phyloP scores from a whole-genome alignment of 2,888 invertebrate species.

The Crossocerus cetratus region DNA sequence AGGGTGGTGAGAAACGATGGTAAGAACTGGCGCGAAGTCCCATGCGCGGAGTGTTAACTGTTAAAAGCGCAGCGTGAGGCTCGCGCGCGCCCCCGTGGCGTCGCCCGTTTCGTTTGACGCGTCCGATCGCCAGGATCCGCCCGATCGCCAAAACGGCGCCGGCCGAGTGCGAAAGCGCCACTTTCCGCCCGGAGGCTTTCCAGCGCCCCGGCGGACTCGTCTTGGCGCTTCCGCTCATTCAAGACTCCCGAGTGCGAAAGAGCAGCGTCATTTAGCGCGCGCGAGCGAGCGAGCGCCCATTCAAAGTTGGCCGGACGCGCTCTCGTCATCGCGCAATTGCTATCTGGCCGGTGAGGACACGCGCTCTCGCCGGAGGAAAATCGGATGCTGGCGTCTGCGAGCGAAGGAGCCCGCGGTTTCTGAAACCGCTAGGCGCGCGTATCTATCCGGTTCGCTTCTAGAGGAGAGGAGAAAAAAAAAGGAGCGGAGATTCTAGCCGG shows the following conservation, averaged over 20 bases:
- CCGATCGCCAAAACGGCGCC: slow-evolving; percentile 38
- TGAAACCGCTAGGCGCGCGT: slow-evolving; percentile 15
- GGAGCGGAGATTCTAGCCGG: slow-evolving; percentile 53
- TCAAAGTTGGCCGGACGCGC: too few relatives aligned
- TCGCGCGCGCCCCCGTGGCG: slow-evolving; percentile 40
- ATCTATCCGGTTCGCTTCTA: slow-evolving; percentile 10
- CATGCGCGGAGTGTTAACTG: slow-evolving; percentile 20
- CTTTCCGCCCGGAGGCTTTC: slow-evolving; percentile 23
- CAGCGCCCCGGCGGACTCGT: slow-evolving; percentile 18
- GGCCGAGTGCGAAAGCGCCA: slow-evolving; percentile 39
- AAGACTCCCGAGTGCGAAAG: too few relatives aligned
- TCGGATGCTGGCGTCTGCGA: too few relatives aligned
- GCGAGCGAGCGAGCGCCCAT: too few relatives aligned
- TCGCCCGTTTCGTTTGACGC: slow-evolving; percentile 16
- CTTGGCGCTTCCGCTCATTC: slow-evolving; percentile 10
- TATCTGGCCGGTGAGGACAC: not conserved
- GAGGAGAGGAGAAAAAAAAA: slow-evolving; percentile 41
- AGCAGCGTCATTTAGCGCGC: too few relatives aligned
- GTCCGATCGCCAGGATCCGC: slow-evolving; percentile 17
- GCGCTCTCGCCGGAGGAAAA: not conserved
- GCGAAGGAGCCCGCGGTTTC: not conserved
- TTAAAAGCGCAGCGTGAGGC: slow-evolving; percentile 52
- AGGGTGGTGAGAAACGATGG: slow-evolving; percentile 12
- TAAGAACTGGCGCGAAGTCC: slow-evolving; percentile 5
- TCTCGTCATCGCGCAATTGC: not conserved